phyloP scores from a whole-genome alignment of 2,113 vertebrate species.

The Oreocharis arfaki region DNA sequence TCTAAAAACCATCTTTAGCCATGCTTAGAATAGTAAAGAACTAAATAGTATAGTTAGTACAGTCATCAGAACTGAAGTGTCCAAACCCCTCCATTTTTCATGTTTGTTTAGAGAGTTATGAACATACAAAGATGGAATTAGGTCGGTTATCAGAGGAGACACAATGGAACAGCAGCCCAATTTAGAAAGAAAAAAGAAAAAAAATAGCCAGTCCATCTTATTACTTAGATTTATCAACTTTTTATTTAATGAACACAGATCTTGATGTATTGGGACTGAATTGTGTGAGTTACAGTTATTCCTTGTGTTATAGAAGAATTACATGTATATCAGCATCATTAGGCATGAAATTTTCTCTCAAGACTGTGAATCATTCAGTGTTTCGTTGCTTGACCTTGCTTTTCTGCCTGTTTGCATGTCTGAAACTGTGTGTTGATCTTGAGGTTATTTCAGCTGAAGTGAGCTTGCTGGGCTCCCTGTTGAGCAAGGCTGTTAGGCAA shows the following conservation, averaged over 20 bases:
- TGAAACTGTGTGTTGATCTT: background rate
- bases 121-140: background rate
- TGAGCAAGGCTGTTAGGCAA: constrained; percentile 11
- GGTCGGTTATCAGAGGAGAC: background rate
- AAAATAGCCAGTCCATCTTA: background rate
- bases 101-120: background rate
- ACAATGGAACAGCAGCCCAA: background rate
- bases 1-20: background rate
- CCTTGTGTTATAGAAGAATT: background rate
- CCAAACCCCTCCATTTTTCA: background rate
- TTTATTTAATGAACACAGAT: background rate
- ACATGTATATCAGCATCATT: background rate
- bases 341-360: background rate
- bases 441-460: constrained; percentile 11
- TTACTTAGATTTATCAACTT: background rate
- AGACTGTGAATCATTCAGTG: background rate
- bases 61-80: background rate
- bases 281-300: background rate
- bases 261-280: background rate
- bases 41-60: background rate
- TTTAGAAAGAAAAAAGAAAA: background rate
- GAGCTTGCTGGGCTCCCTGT: background rate
- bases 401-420: background rate
- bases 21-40: background rate
- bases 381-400: background rate